These are phyloP conservation scores for Acrobasis suavella DNA, from an alignment of 2,888 invertebrate genomes.

Conservation along the genomic window DNA sequence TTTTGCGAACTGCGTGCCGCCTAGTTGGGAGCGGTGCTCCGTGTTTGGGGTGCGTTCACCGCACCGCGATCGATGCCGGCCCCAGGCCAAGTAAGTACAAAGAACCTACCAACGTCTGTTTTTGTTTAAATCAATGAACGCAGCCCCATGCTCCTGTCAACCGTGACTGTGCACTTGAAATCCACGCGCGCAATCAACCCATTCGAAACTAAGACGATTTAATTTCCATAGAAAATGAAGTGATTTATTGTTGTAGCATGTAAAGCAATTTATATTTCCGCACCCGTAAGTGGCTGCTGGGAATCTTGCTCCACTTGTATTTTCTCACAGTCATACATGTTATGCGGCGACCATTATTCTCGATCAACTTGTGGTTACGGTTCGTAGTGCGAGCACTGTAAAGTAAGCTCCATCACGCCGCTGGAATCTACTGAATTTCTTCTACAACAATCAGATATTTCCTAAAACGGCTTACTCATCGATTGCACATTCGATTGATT, in stretches of 20 bases:
- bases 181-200: slow-evolving; percentile 30
- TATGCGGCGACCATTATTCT: slow-evolving; percentile 50
- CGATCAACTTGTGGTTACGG: slow-evolving; percentile 54
- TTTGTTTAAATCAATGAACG: slow-evolving; percentile 50
- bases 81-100: slow-evolving; percentile 58
- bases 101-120: slow-evolving; percentile 58
- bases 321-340: slow-evolving; percentile 55
- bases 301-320: slow-evolving; percentile 46
- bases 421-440: slow-evolving; percentile 45
- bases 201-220: slow-evolving; percentile 13
- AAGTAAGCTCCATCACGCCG: slow-evolving; percentile 59
- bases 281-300: slow-evolving; percentile 40
- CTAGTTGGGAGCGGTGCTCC: slow-evolving; percentile 57
- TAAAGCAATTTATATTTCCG: slow-evolving; percentile 45
- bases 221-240: slow-evolving; percentile 20
- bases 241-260: slow-evolving; percentile 17
- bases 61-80: slow-evolving; percentile 75
- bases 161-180: slow-evolving; percentile 44
- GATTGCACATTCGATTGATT: slow-evolving; percentile 41
- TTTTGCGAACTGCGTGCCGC: slow-evolving; percentile 52
- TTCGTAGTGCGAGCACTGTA: slow-evolving; percentile 46
- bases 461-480: slow-evolving; percentile 52
- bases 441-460: slow-evolving; percentile 49
- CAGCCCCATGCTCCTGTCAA: slow-evolving; percentile 43
- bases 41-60: slow-evolving; percentile 75